Conservation (phyloP, 2,113 vertebrate species). For the Pedetes capensis region DNA sequence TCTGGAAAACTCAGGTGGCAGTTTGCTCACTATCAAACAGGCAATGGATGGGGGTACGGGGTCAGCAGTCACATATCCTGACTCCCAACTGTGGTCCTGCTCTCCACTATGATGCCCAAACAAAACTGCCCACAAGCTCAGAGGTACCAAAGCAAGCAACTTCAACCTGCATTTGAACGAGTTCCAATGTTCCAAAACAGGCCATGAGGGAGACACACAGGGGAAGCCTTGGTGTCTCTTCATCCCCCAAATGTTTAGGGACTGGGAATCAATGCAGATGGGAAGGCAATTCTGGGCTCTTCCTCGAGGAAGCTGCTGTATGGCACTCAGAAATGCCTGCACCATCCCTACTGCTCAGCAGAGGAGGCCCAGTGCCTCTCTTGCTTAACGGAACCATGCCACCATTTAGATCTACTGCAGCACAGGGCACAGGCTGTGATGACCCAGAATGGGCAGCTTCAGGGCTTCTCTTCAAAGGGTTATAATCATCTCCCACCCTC, state of each 20-base stretch:
- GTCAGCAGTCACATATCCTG: not conserved
- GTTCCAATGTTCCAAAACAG: not conserved
- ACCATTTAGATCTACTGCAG: not conserved
- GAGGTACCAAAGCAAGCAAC: not conserved
- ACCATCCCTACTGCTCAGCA: fast-evolving
- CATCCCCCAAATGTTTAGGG: not conserved
- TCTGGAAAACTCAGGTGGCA: not conserved
- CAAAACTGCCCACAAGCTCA: not conserved
- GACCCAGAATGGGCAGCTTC: not conserved
- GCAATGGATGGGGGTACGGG: not conserved
- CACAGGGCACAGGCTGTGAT: fast-evolving
- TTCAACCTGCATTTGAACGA: not conserved
- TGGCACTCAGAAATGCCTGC: not conserved
- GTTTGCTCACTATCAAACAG: not conserved
- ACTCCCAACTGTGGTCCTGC: not conserved
- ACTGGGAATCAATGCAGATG: not conserved
- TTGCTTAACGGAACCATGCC: fast-evolving
- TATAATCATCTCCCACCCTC: not conserved
- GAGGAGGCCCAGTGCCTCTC: not conserved
- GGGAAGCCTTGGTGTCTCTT: too few species aligned
- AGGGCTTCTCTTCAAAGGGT: not conserved
- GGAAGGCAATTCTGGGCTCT: not conserved
- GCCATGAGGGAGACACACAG: fast-evolving
- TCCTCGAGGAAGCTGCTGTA: fast-evolving
- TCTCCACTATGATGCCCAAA: too few species aligned